A percentile compares a stretch with the other conserved stretches of the same genome.
Conservation (phyloP, 2,888 invertebrate genomes). For the Phortica okadai region DNA sequence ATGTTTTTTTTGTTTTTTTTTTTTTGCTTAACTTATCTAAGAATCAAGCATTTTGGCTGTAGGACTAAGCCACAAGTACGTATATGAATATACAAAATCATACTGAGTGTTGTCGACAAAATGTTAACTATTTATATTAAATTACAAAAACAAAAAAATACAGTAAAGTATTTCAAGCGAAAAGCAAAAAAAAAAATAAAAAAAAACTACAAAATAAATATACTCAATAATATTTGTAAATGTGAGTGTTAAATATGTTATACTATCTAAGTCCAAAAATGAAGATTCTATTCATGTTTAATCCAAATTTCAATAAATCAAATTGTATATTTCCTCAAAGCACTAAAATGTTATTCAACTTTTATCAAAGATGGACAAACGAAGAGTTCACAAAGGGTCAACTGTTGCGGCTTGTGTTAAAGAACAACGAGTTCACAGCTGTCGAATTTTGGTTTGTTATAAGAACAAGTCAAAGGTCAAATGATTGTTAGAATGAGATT, state of each 20-base stretch:
- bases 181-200: not conserved
- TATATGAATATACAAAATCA: constrained; percentile 11
- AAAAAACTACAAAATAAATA: too few species aligned
- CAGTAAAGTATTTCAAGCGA: too few species aligned
- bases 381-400: too few species aligned
- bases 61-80: constrained; percentile 25
- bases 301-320: constrained; percentile 4
- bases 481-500: too few species aligned
- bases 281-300: constrained; percentile 7
- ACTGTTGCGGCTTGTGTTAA: too few species aligned
- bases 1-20: constrained; percentile 7
- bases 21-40: constrained; percentile 53
- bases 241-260: not conserved
- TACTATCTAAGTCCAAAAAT: not conserved
- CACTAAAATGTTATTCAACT: not conserved
- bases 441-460: too few species aligned
- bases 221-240: not conserved
- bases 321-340: constrained; percentile 1
- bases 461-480: too few species aligned
- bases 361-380: not conserved
- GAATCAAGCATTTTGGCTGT: constrained; percentile 39
- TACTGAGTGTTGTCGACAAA: constrained; percentile 16
- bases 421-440: too few species aligned
- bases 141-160: not conserved
- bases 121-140: constrained; percentile 22